Evolutionary conservation across 2,888 invertebrate genomes (phyloP), one percentile per base, ranked within the genome.

Genomic region (Epinotia nisella): DNA sequence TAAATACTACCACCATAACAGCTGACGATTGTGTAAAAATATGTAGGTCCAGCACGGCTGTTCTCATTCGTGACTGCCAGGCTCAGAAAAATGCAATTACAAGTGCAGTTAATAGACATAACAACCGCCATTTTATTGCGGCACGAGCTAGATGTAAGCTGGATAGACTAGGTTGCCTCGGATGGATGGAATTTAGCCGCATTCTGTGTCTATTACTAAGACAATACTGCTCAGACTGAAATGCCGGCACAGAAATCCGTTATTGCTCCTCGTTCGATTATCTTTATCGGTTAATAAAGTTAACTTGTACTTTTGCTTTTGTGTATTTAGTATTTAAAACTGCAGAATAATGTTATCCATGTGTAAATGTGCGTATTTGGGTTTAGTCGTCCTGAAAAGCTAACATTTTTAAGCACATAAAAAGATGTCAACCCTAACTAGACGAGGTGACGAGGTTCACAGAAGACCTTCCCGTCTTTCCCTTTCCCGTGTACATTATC

Each of bases 51-150:
- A 53, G 17, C 4, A 15, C 29, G 21, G 21, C 1, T 55, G 39
- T 29, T 29, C 64, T 13, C 35, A 55, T 65, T 55, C 65, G 65
- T 65, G 65, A 29, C 29, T 29, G 60, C 61, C 19, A 13, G 4
- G 62, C 65, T 58, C n/a, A 29, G 58, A 65, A 65, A 65, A 65
- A 65, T 65, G 35, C 53, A 64, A 64, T 64, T 64, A 64, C 53
- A 55, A 65, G 39, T 65, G 53, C 65, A 65, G 64, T 64, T 64
- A n/a, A n/a, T n/a, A 64, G 64, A 64, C 35, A 35, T 53, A 51
- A 64, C 62, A 62, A 19, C 64, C 13, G 53, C 53, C 64, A 53
- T 65, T 61, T 65, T 65, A 55, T 53, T 55, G 53, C 19, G 59
- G 59, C 65, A 39, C 53, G 65, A 35, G 65, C 65, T 53, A 13